Conservation (phyloP, 2,113 vertebrate genomes). For the Amblyopsis rosae region DNA sequence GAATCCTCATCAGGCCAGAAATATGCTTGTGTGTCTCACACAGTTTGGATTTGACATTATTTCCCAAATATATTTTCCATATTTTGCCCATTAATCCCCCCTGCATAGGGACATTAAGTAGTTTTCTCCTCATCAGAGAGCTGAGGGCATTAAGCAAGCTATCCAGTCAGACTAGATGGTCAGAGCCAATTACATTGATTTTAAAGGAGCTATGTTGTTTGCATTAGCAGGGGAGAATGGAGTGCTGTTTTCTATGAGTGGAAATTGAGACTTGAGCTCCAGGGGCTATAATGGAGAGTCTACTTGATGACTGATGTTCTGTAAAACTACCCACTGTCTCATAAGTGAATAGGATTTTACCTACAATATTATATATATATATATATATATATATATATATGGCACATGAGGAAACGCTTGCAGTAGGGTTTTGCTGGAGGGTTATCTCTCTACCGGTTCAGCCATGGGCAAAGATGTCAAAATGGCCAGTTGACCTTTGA, state of each 20-base stretch:
- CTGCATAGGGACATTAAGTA: conserved; percentile 34
- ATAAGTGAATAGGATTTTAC: neutral
- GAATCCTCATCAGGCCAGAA: too few species aligned
- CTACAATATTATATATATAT: neutral
- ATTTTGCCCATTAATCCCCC: conserved; percentile 18
- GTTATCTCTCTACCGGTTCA: too few species aligned
- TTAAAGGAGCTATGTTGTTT: conserved; percentile 56
- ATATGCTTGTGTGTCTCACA: too few species aligned
- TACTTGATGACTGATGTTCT: conserved; percentile 29
- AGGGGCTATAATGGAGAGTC: conserved; percentile 46
- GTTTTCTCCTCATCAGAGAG: conserved; percentile 27
- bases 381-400: neutral
- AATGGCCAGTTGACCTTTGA: too few species aligned
- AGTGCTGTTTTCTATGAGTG: conserved; percentile 53
- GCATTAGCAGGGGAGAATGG: conserved; percentile 65
- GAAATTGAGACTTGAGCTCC: conserved; percentile 50
- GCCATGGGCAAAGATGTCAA: too few species aligned
- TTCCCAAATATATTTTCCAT: conserved; percentile 8
- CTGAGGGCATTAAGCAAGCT: conserved; percentile 45
- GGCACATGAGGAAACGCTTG: neutral
- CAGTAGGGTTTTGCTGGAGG: too few species aligned
- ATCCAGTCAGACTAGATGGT: conserved; percentile 56
- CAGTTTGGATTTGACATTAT: too few species aligned
- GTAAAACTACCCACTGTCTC: conserved; percentile 11
- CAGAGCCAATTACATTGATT: conserved; percentile 62